Conservation (phyloP, 2,888 invertebrate species). For the Onchidella celtica region DNA sequence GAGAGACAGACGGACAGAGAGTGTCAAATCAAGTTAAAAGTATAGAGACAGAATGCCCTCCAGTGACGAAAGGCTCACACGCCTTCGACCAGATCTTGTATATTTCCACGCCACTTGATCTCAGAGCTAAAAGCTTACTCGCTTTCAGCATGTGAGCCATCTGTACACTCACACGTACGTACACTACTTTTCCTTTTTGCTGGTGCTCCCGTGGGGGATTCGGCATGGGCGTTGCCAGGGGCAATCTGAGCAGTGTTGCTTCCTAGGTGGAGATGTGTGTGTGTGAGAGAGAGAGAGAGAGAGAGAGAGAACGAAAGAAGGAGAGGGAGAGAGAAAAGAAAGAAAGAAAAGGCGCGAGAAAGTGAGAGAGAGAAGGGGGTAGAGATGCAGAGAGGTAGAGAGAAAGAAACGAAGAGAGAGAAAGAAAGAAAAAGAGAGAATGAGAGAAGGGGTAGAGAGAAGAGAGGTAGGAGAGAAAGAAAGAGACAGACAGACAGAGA, state of each 20-base stretch:
- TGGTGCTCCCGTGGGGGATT: too few species aligned
- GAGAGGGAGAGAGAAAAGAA: too few species aligned
- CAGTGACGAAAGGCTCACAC: not conserved
- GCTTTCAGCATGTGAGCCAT: not conserved
- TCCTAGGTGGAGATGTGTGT: too few species aligned
- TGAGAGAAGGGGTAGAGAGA: too few species aligned
- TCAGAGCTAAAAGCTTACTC: not conserved
- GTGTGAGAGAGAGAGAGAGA: too few species aligned
- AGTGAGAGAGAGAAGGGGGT: too few species aligned
- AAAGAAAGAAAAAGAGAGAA: not conserved
- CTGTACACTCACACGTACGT: not conserved
- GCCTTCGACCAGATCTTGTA: not conserved
- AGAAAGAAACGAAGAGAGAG: not conserved
- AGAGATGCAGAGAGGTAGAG: too few species aligned
- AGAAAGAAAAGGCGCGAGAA: too few species aligned
- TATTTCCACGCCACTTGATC: not conserved
- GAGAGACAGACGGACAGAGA: not conserved
- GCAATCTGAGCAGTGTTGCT: too few species aligned
- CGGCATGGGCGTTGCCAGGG: too few species aligned
- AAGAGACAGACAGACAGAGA: not conserved
- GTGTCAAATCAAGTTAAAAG: not conserved
- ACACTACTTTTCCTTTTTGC: too few species aligned
- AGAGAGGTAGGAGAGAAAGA: not conserved
- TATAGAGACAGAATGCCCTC: not conserved
- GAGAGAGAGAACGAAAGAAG: not conserved